phyloP scores from a whole-genome alignment of 2,888 invertebrate genomes.

The Dinocampus coccinellae region DNA sequence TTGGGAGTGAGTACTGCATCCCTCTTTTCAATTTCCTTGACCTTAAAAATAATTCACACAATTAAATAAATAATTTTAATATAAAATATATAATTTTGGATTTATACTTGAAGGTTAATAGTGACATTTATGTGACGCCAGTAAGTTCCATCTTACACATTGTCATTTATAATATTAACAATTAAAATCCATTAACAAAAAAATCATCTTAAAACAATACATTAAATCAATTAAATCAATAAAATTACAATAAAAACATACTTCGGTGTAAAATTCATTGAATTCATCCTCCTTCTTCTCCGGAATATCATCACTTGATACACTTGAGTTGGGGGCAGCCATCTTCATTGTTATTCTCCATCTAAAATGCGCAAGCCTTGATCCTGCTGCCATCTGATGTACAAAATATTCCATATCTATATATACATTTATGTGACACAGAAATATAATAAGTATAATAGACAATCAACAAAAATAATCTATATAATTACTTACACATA shows the following conservation, averaged over 20 bases:
- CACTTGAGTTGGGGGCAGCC: slow-evolving; percentile 65
- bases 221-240: slow-evolving; percentile 9
- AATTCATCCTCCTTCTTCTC: slow-evolving; percentile 78
- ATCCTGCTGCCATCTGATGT: slow-evolving; percentile 6
- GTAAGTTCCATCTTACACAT: not conserved
- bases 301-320: slow-evolving; percentile 59
- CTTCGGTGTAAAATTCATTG: slow-evolving; percentile 87
- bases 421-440: not conserved
- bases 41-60: slow-evolving; percentile 73
- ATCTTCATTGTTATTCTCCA: slow-evolving; percentile 56
- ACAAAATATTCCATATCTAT: not conserved
- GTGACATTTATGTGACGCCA: not conserved
- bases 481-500: not conserved
- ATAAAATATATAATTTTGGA: not conserved
- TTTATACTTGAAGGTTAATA: not conserved
- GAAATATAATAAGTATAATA: not conserved
- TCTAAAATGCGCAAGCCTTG: not conserved
- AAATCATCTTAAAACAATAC: not conserved
- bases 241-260: slow-evolving; percentile 67
- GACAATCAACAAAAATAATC: not conserved
- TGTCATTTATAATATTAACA: not conserved
- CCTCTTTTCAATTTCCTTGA: slow-evolving; percentile 98
- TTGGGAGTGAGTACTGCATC: slow-evolving; percentile 96
- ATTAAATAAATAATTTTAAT: slow-evolving; percentile 19
- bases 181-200: not conserved